These are phyloP conservation scores for Corydoras sp. DNA, from an alignment of 2,113 vertebrate genomes.

Conservation along the genomic window DNA sequence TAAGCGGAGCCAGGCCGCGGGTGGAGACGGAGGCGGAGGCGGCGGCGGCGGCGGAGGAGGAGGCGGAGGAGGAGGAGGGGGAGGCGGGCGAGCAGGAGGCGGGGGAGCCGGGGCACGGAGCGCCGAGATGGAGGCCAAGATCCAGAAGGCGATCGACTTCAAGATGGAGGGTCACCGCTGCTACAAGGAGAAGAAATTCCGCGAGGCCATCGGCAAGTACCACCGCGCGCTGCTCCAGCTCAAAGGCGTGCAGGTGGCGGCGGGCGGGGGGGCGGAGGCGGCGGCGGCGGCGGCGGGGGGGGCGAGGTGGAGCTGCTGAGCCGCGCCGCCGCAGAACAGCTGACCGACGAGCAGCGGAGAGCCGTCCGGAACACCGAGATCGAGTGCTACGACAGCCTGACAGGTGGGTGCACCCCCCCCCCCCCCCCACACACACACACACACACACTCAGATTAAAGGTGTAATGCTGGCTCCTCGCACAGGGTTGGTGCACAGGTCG, in stretches of 20 bases:
- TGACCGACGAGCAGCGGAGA: constrained; percentile 81
- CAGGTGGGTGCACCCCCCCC: constrained; percentile 61
- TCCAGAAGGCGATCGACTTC: constrained; percentile 84
- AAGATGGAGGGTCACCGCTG: constrained; percentile 84
- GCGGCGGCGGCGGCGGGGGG: constrained; percentile 27
- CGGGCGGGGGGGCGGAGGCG: constrained; percentile 55
- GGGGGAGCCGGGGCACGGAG: constrained; percentile 48
- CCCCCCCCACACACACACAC: background rate
- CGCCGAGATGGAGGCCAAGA: constrained; percentile 72
- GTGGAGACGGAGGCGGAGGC: constrained; percentile 70
- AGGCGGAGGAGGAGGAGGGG: constrained; percentile 50
- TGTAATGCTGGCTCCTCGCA: no score
- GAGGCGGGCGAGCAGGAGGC: constrained; percentile 24
- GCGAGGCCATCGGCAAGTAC: constrained; percentile 88
- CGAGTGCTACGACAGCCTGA: constrained; percentile 88
- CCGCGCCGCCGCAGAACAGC: constrained; percentile 54
- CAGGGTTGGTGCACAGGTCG: no score
- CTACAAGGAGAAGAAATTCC: constrained; percentile 89
- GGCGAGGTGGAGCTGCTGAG: constrained; percentile 65
- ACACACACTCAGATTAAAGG: no score
- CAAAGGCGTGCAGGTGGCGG: constrained; percentile 73
- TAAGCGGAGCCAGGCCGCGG: constrained; percentile 59
- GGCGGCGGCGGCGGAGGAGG: constrained; percentile 55
- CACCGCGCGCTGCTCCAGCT: constrained; percentile 86
- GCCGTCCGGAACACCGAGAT: constrained; percentile 84